Evolutionary conservation across 2,888 invertebrate species (phyloP).

Genomic region (Pristionchus entomophagus): DNA sequence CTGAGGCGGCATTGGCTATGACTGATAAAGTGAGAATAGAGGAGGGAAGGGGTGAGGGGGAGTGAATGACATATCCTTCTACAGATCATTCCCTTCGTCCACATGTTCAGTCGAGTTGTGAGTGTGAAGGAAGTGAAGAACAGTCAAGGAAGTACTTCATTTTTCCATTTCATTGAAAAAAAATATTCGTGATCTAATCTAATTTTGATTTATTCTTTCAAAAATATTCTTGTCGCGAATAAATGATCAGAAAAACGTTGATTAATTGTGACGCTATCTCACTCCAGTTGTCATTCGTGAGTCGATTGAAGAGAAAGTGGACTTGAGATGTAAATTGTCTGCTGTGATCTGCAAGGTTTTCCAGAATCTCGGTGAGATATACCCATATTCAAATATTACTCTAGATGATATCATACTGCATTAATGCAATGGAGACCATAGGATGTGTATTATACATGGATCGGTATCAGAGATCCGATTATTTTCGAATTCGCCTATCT

Average conservation of each 20-base stretch:
- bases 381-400: background rate
- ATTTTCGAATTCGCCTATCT: no score
- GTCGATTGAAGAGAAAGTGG: conserved; percentile 47
- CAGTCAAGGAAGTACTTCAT: background rate
- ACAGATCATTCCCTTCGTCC: conserved; percentile 5
- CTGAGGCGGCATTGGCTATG: conserved; percentile 59
- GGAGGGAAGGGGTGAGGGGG: background rate
- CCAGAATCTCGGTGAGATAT: conserved; percentile 50
- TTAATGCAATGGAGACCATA: no score
- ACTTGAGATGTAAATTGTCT: conserved; percentile 57
- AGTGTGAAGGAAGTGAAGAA: conserved; percentile 1
- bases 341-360: conserved; percentile 67
- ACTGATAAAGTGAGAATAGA: conserved; percentile 33
- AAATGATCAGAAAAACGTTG: no score
- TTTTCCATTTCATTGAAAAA: background rate
- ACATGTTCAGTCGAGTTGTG: background rate
- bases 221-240: no score
- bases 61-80: background rate
- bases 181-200: no score
- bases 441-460: no score
- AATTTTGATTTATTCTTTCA: no score
- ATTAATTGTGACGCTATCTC: no score
- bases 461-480: no score
- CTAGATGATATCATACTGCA: no score
- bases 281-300: background rate